phyloP scores from a whole-genome alignment of 1,140 invertebrate species.

The Ips nitidus region DNA sequence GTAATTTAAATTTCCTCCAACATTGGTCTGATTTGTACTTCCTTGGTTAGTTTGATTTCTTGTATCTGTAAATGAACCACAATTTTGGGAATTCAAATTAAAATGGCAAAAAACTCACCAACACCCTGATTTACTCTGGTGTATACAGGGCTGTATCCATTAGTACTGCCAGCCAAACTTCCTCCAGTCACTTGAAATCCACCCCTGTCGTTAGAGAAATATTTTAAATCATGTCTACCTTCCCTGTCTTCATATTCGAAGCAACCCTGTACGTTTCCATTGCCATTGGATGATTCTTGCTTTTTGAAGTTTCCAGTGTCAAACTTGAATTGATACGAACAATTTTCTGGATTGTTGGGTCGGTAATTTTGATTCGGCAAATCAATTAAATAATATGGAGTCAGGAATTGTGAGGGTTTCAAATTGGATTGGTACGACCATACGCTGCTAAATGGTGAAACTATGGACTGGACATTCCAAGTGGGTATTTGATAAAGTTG shows the following conservation, averaged over 20 bases:
- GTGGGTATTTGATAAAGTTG: no score
- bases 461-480: no score
- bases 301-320: constrained; percentile 1
- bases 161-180: background rate
- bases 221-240: background rate
- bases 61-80: no score
- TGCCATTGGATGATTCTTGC: background rate
- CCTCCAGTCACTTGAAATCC: background rate
- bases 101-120: no score
- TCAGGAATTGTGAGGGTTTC: background rate
- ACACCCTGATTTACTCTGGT: background rate
- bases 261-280: background rate
- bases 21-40: background rate
- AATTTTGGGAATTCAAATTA: no score
- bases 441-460: background rate
- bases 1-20: background rate
- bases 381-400: constrained; percentile 3
- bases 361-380: background rate
- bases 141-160: background rate
- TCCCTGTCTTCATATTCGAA: background rate
- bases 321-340: background rate
- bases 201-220: background rate
- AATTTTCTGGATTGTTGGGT: background rate
- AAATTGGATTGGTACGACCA: background rate
- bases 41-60: no score